A percentile compares a stretch with the other conserved stretches of the same genome.
These are phyloP conservation scores for Choristoneura rosaceana DNA, from an alignment of 2,888 invertebrate genomes.

Conservation along the genomic window DNA sequence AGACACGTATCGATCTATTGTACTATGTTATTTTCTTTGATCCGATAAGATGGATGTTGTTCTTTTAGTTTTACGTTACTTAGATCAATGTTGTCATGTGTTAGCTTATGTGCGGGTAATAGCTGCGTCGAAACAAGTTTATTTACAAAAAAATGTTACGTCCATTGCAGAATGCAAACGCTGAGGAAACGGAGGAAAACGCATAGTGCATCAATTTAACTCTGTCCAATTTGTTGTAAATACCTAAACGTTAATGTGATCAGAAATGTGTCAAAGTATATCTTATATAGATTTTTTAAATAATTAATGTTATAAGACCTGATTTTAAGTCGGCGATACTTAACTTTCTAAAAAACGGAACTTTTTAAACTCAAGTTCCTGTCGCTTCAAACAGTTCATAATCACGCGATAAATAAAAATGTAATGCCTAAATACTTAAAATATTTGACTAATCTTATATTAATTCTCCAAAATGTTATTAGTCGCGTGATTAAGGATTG, in stretches of 20 bases:
- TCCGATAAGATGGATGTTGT: conserved; percentile 53
- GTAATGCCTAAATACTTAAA: not conserved
- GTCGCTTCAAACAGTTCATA: conserved; percentile 3
- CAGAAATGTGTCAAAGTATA: conserved; percentile 46
- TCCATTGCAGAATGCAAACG: conserved; percentile 82
- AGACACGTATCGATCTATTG: conserved; percentile 50
- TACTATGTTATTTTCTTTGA: conserved; percentile 52
- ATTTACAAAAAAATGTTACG: conserved; percentile 73
- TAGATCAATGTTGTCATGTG: conserved; percentile 78
- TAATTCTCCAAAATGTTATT: not conserved
- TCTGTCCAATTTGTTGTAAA: conserved; percentile 67
- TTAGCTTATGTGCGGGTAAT: conserved; percentile 60
- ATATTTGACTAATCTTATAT: not conserved
- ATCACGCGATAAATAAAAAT: not conserved
- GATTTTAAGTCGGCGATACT: conserved; percentile 9
- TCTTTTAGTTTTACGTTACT: conserved; percentile 65
- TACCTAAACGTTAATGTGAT: conserved; percentile 51
- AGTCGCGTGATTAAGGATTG: conserved; percentile 24
- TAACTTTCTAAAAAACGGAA: not conserved
- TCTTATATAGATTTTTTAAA: conserved; percentile 40
- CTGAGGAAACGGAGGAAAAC: conserved; percentile 78
- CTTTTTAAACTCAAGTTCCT: not conserved
- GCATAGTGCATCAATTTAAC: conserved; percentile 72
- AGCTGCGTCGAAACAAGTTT: conserved; percentile 53
- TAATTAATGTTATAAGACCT: conserved; percentile 13